A percentile compares a stretch with the other conserved stretches of the same genome.
Evolutionary conservation across 2,113 vertebrate genomes (phyloP).

Genomic region (Carassius carassius): DNA sequence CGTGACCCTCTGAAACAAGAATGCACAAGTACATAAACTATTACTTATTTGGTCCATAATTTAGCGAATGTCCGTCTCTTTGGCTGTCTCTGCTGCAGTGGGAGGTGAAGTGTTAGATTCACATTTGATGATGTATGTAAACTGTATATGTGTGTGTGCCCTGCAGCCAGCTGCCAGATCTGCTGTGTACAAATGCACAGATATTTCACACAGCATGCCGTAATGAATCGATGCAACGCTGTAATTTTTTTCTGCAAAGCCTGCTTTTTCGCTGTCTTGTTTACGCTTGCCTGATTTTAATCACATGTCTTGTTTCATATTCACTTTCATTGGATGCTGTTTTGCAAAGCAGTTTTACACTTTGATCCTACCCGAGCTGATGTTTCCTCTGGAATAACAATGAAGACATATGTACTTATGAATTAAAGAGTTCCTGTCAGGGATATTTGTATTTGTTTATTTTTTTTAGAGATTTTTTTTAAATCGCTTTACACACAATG

Average conservation of each 20-base stretch:
- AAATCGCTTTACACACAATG: slow-evolving; percentile 26
- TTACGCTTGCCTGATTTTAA: slow-evolving; percentile 51
- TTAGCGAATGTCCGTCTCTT: not conserved
- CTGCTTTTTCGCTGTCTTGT: slow-evolving; percentile 24
- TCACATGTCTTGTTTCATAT: slow-evolving; percentile 51
- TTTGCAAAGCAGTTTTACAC: slow-evolving; percentile 31
- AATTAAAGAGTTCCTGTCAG: slow-evolving; percentile 28
- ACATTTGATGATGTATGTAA: slow-evolving; percentile 29
- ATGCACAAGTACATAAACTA: slow-evolving; percentile 8
- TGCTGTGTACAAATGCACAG: not conserved
- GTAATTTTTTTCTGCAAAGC: slow-evolving; percentile 16
- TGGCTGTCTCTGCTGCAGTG: not conserved
- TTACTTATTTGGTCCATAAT: slow-evolving; percentile 29
- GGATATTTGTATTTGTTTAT: not conserved
- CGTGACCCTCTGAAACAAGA: slow-evolving; percentile 29
- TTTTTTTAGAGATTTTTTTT: slow-evolving; percentile 12
- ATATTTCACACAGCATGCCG: slow-evolving; percentile 13
- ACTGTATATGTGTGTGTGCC: not conserved
- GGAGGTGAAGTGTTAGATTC: not conserved
- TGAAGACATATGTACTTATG: slow-evolving; percentile 17
- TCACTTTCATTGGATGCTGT: slow-evolving; percentile 26
- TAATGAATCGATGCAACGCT: slow-evolving; percentile 1
- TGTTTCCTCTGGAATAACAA: slow-evolving; percentile 17
- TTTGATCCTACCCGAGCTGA: slow-evolving; percentile 47
- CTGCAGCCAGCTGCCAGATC: slow-evolving; percentile 7